Base-by-base conservation (phyloP, 2,113 vertebrate species). In the Excalfactoria chinensis region DNA sequence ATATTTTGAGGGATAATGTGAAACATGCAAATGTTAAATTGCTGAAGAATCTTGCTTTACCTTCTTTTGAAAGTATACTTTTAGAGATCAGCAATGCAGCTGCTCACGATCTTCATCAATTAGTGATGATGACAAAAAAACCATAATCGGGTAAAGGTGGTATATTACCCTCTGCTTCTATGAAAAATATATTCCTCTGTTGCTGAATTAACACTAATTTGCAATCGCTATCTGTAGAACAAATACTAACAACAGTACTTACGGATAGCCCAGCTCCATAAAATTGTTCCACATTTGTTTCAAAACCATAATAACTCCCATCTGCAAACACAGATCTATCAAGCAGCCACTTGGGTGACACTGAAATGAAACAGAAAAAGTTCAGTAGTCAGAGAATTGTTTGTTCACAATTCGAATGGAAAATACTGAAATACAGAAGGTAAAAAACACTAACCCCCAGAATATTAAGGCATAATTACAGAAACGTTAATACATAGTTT, bases 221-320 rank as follows among this genome's bases (percentile, higher is more conserved):
- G 5, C 7, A 48, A 35, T 49, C 19, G 9, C 1, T 43, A 6
- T 58, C 71, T 82, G 44, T 16, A 56, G 81, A 84, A 83, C 18
- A 15, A 80, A 58, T 41, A 20, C 55, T 40, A 76, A 32, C 30
- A 46, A 25, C n/a, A 67, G 25, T 78, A 96, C 98, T 98, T 96
- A 99, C 99, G 99, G 99, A 96, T 99, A 99, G 90, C 99, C 99
- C 8, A 99, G 98, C 91, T 99, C 99, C 99, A 99, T 99, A 94
- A 99, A 99, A 96, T 99, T 99, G 96, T 99, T 99, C 99, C 99
- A 99, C 97, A 99, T 99, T 95, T 99, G 99, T 96, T 99, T 99
- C 95, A 99, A 98, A 95, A 99, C 99, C 99, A 99, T 99, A 93
- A 99, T 99, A 70, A 99, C 99, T 68, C 99, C 99, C 99, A 99